Evolutionary conservation across 2,113 vertebrate genomes (phyloP), one percentile per base, ranked within the genome.

Genomic region (Cariama cristata): DNA sequence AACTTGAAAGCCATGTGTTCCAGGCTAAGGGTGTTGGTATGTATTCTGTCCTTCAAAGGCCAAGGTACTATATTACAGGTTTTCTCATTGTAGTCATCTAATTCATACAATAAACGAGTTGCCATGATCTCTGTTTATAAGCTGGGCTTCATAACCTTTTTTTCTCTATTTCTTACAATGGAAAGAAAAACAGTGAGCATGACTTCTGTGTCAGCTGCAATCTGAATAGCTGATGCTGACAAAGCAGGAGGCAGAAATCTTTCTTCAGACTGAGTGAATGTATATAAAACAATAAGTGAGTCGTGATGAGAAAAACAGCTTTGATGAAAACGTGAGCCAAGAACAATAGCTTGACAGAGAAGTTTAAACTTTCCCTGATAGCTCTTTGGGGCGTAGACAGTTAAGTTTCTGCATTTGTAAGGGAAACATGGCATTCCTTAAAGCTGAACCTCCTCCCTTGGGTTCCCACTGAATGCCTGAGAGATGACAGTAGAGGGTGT

Each of bases 401-500:
- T 94, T 63, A 95, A 94, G 73, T 64, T 86, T 88, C 33, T 94
- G 86, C 27, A 0, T 81, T 77, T 93, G 94, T 86, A 84, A 96
- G 80, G 86, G 83, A 95, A 97, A 94, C 64, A 82, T 66, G 55
- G 80, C 96, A 97, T 97, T 97, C 95, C 94, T 97, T 85, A 89
- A 44, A 96, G 94, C 93, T 95, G 93, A 96, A 67, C 91, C 86
- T 96, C 89, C 95, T 97, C 97, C 96, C 96, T 93, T 82, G 97
- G 86, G 93, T 95, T 96, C 73, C 83, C 74, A 42, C 95, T 94
- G 86, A 88, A 96, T 97, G 95, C 94, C 95, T 96, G 84, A 96
- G 91, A 97, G 94, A 93, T 97, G 96, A 97, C 88, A 96, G 89
- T 21, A 94, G 79, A 94, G 96, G 95, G 97, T 97, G 96, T 96